Conservation (phyloP, 2,888 invertebrate species). For the Harpalus rubripes region DNA sequence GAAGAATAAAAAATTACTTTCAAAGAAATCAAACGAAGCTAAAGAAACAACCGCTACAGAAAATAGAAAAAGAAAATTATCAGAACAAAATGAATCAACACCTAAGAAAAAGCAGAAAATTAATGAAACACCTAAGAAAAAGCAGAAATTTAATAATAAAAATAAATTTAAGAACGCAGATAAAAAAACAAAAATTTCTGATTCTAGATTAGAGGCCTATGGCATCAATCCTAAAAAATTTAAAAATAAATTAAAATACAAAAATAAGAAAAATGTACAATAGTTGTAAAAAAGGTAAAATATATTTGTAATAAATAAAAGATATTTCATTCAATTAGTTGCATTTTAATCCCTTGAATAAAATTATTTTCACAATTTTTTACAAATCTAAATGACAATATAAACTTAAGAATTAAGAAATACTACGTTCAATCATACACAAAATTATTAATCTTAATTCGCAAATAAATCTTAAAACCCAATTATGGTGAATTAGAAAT, state of each 20-base stretch:
- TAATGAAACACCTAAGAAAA: conserved; percentile 70
- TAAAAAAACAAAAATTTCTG: conserved; percentile 79
- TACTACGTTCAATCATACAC: background rate
- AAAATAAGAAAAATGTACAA: conserved; percentile 72
- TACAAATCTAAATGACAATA: conserved; percentile 34
- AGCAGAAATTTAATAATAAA: conserved; percentile 72
- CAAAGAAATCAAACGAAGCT: conserved; percentile 54
- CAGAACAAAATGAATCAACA: conserved; percentile 37
- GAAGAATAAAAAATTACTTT: conserved; percentile 62
- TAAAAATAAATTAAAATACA: conserved; percentile 86
- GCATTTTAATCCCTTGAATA: conserved; percentile 2
- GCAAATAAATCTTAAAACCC: conserved; percentile 4
- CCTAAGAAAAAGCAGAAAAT: conserved; percentile 72
- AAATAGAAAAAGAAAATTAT: conserved; percentile 63
- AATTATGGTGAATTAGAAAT: conserved; percentile 87
- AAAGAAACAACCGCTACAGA: conserved; percentile 56
- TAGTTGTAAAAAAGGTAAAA: background rate
- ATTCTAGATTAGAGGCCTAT: conserved; percentile 92
- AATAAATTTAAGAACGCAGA: conserved; percentile 64
- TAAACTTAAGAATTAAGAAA: conserved; percentile 14
- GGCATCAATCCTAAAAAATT: conserved; percentile 95
- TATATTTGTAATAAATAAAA: conserved; percentile 13
- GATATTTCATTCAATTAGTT: background rate
- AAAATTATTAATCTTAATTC: conserved; percentile 2
- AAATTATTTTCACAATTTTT: conserved; percentile 28